Evolutionary conservation across 2,888 invertebrate genomes (phyloP), one percentile per base, ranked within the genome.

Genomic region (Tenodera sinensis): DNA sequence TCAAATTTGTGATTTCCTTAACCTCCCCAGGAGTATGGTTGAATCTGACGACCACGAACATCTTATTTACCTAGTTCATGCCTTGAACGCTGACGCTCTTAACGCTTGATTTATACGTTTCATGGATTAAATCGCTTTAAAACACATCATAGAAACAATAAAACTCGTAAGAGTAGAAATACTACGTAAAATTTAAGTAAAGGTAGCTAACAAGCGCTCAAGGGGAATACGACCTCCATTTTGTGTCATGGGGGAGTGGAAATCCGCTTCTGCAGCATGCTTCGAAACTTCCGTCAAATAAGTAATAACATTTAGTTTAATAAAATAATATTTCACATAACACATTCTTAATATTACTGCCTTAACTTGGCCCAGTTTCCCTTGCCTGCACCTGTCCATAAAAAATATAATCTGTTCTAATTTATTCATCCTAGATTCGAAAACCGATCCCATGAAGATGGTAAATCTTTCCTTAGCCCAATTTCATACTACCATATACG

Each of bases 1-100:
- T 88, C 89, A 88, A 6, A 81, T 93, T 94, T 92, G 89, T 93
- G 92, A 91, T 82, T 83, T 83, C 87, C 83, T 87, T 87, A 87
- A 87, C 87, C 87, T 87, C 87, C 87, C 87, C 25, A 86, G 28
- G 28, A 83, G n/a, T 83, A 42, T 87, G 82, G 34, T 82, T 42
- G 6, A 83, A n/a, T 82, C 54, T 71, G 15, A 71, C 25, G 54
- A 71, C 25, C 54, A 71, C 8, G 25, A 71, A 15, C 54, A 71
- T 20, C 54, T 15, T 71, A 71, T 71, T 54, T 71, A 71, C 54
- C 54, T 71, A 71, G 54, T 2, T 71, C 54, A 20, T 20, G 54
- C 8, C 54, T 15, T 25, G 20, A 71, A 71, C 54, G 54, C 54
- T 3, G 20, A 71, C 54, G 2, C 54, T 20, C 25, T 20, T 71